phyloP scores from a whole-genome alignment of 2,888 invertebrate genomes.

The Parascotia fuliginaria region DNA sequence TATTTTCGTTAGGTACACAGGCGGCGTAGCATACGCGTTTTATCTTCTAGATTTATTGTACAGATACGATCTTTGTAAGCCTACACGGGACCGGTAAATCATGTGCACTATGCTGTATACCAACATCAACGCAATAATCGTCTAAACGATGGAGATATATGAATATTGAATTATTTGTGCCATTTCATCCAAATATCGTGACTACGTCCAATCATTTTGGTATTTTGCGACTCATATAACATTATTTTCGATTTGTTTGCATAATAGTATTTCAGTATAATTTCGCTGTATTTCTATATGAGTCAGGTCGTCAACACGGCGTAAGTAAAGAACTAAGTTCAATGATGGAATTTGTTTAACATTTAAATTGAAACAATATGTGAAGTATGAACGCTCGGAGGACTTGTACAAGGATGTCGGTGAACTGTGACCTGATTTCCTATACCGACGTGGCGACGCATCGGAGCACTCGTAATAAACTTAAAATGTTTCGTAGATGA shows the following conservation, averaged over 20 bases:
- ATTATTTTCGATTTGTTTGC: slow-evolving; percentile 33
- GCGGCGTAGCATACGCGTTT: slow-evolving; percentile 51
- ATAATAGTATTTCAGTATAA: slow-evolving; percentile 18
- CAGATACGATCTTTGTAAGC: slow-evolving; percentile 76
- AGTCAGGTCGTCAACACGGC: slow-evolving; percentile 19
- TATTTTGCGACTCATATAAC: slow-evolving; percentile 19
- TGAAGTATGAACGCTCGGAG: not conserved
- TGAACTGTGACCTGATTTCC: slow-evolving; percentile 42
- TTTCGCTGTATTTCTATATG: slow-evolving; percentile 11
- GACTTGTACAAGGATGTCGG: slow-evolving; percentile 30
- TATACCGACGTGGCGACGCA: slow-evolving; percentile 18
- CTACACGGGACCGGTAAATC: slow-evolving; percentile 64
- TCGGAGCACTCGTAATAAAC: slow-evolving; percentile 26
- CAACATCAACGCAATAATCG: slow-evolving; percentile 44
- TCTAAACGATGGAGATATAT: slow-evolving; percentile 39
- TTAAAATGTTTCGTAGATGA: slow-evolving; percentile 39
- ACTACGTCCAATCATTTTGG: slow-evolving; percentile 30
- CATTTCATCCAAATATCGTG: slow-evolving; percentile 33
- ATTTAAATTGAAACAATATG: slow-evolving; percentile 9
- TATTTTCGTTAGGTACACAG: slow-evolving; percentile 59
- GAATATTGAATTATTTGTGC: slow-evolving; percentile 37
- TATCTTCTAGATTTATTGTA: slow-evolving; percentile 81
- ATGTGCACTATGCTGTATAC: slow-evolving; percentile 64
- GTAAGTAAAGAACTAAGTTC: slow-evolving; percentile 7
- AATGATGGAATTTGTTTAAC: slow-evolving; percentile 1